Base-by-base conservation (phyloP, 2,888 invertebrate species). In the Lasioglossum oenotherae region DNA sequence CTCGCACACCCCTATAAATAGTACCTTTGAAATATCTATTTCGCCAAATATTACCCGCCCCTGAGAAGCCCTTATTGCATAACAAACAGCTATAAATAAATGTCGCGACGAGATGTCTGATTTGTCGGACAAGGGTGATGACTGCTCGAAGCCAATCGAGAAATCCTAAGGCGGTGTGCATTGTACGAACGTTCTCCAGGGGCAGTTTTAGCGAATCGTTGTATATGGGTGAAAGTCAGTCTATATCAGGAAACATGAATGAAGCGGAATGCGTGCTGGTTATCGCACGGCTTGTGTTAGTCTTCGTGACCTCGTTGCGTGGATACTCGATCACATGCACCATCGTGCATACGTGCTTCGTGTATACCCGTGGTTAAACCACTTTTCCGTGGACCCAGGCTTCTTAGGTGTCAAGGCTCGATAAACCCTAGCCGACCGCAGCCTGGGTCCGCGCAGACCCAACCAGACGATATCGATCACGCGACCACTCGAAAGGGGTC, bases 211-310 rank as follows among this genome's bases (percentile, higher is more conserved):
- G 83, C 78, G 84, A 74, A 80, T 80, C 67, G 79, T 82, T 74
- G 75, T 78, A 76, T 72, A 81, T 82, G 74, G 76, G 87, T 81
- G 90, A 88, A 86, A 85, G 87, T 83, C 75, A 80, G 80, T 82
- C 76, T 92, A 92, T 91, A 93, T 93, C 93, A 92, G 93, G 94
- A 94, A 94, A 92, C 94, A 94, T 94, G 94, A 94, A 94, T 94
- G 94, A 93, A 94, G 92, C 93, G 92, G 92, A 94, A 94, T 94
- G 94, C 94, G 93, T 94, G 94, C 91, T 91, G 94, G 94, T 93
- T 94, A 94, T 94, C 93, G 93, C 93, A 90, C 92, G 91, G 91
- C 91, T 91, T 93, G 88, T 93, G 93, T 92, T 91, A 90, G 93
- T 91, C 93, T 94, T 93, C 94, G 94, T 94, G 94, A 94, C 94